A percentile compares a stretch with the other conserved stretches of the same genome.
These are phyloP conservation scores for Littorina saxatilis DNA, from an alignment of 1,140 invertebrate genomes.

Conservation along the genomic window DNA sequence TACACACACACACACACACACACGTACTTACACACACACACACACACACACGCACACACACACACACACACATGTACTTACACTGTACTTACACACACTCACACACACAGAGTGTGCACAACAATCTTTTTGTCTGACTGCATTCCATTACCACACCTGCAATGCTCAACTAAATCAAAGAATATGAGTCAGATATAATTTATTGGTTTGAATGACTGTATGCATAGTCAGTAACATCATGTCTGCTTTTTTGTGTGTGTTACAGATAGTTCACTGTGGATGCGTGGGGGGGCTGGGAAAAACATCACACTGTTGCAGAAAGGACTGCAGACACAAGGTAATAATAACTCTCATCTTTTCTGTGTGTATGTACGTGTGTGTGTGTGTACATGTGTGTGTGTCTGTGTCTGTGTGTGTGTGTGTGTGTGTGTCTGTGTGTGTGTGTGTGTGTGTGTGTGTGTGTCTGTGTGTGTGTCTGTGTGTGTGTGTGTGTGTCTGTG, in stretches of 20 bases:
- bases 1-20: background rate
- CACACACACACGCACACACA: too few relatives aligned
- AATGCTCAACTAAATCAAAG: too few relatives aligned
- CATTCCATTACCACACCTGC: too few relatives aligned
- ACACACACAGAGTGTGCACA: too few relatives aligned
- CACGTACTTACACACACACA: too few relatives aligned
- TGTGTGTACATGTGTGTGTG: too few relatives aligned
- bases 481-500: too few relatives aligned
- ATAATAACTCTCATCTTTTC: background rate
- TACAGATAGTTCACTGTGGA: constrained; percentile 27
- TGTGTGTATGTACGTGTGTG: background rate
- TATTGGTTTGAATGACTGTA: too few relatives aligned
- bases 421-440: background rate
- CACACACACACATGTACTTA: background rate
- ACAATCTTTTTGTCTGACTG: too few relatives aligned
- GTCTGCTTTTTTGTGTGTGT: background rate
- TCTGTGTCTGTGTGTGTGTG: background rate
- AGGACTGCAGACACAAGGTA: background rate
- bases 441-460: constrained; percentile 14
- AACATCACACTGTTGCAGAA: constrained; percentile 5
- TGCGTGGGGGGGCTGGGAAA: background rate
- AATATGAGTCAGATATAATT: too few relatives aligned
- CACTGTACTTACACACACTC: too few relatives aligned
- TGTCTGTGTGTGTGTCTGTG: background rate
- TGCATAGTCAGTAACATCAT: background rate